Percentiles rank a stretch among this genome's conserved stretches.
phyloP scores from a whole-genome alignment of 35 echinoderm and acorn worm genomes.

The Patiria miniata region DNA sequence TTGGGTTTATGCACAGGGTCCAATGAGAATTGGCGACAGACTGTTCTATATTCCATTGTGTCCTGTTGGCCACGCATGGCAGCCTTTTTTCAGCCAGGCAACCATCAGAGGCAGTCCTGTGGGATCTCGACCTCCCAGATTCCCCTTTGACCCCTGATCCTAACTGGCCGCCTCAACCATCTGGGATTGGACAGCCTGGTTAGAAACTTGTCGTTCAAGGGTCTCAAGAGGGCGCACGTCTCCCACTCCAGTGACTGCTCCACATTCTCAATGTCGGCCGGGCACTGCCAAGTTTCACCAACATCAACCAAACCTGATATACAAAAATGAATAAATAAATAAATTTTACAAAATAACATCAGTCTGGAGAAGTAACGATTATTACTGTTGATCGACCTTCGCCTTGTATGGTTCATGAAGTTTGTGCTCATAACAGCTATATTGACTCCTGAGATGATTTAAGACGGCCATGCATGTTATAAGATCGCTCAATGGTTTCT shows the following conservation, averaged over 20 bases:
- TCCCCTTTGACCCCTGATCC: constrained; percentile 45
- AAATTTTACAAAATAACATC: background rate
- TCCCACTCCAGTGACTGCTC: constrained; percentile 11
- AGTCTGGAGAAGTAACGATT: background rate
- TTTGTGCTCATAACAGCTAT: too few species aligned
- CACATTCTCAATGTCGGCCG: background rate
- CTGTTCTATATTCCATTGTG: too few species aligned
- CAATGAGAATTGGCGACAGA: too few species aligned
- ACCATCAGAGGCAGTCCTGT: background rate
- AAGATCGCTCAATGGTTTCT: too few species aligned
- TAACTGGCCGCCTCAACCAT: constrained; percentile 41
- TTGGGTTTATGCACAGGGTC: too few species aligned
- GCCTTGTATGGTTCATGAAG: too few species aligned
- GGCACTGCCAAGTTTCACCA: constrained; percentile 50
- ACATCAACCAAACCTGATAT: constrained; percentile 44
- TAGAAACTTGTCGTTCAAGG: constrained; percentile 51
- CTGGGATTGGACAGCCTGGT: constrained; percentile 48
- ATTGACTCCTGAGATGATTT: too few species aligned
- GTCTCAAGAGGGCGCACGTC: constrained; percentile 33
- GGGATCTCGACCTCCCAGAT: constrained; percentile 45
- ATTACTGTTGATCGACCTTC: background rate
- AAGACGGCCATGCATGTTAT: too few species aligned
- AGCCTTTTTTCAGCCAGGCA: too few species aligned
- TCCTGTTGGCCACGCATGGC: too few species aligned
- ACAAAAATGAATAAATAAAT: background rate